Conservation (phyloP, 2,888 invertebrate species). For the Archips xylosteana region DNA sequence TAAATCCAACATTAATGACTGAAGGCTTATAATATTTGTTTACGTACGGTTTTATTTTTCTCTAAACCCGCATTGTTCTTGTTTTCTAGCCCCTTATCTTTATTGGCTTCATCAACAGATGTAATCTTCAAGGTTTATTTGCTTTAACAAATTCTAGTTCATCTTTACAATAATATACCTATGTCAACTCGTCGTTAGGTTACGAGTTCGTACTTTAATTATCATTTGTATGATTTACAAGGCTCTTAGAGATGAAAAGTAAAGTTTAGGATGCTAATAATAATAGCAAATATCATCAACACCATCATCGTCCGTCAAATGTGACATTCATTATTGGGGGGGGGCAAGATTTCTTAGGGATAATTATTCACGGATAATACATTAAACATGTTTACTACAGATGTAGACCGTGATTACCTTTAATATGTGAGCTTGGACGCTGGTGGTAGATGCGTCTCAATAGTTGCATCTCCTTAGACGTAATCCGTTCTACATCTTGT, state of each 20-base stretch:
- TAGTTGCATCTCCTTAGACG: no score
- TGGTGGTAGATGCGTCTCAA: no score
- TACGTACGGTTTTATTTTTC: constrained; percentile 22
- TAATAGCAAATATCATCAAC: neutral
- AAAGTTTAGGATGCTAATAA: neutral
- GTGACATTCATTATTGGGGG: neutral
- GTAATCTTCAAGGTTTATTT: neutral
- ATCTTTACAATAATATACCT: neutral
- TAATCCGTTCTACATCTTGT: no score
- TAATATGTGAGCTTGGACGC: no score
- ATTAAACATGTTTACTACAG: no score
- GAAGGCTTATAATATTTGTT: constrained; percentile 14
- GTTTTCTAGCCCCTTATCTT: constrained; percentile 9
- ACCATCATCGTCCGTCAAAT: neutral
- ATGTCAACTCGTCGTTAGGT: neutral
- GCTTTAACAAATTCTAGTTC: neutral
- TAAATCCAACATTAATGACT: constrained; percentile 22
- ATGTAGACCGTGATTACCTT: no score
- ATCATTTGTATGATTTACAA: neutral
- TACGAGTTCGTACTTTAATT: neutral
- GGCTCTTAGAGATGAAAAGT: neutral
- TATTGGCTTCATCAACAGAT: constrained; percentile 9
- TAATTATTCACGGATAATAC: no score
- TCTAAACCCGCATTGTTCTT: constrained; percentile 10
- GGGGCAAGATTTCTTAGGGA: no score